Percentiles rank a stretch among this genome's conserved stretches.
These are phyloP conservation scores for Drosophila tanythrix DNA, from an alignment of 2,888 invertebrate genomes.

Conservation along the genomic window DNA sequence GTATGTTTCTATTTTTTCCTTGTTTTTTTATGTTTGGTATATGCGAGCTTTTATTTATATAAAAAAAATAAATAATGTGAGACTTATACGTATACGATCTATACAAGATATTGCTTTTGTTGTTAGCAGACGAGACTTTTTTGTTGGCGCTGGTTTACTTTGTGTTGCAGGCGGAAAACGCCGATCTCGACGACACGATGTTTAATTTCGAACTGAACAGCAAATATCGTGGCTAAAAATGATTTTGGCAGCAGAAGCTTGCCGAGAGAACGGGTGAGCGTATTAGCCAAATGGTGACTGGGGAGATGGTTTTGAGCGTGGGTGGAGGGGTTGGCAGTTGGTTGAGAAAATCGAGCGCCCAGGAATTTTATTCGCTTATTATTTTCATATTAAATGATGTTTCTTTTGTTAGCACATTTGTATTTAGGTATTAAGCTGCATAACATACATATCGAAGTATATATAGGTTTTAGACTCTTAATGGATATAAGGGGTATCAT, in stretches of 20 bases:
- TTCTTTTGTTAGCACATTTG: constrained; percentile 31
- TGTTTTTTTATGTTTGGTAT: constrained; percentile 49
- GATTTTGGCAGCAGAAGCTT: constrained; percentile 62
- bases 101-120: constrained; percentile 52
- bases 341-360: constrained; percentile 26
- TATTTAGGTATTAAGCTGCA: constrained; percentile 3
- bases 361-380: constrained; percentile 70
- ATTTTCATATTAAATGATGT: constrained; percentile 65
- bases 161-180: constrained; percentile 38
- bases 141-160: constrained; percentile 30
- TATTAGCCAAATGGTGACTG: constrained; percentile 14
- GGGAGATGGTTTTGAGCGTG: background rate
- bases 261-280: constrained; percentile 49
- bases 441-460: constrained; percentile 7
- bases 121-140: constrained; percentile 42
- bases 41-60: constrained; percentile 69
- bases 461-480: background rate
- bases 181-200: constrained; percentile 68
- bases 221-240: constrained; percentile 69
- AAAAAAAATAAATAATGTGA: constrained; percentile 42
- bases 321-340: background rate
- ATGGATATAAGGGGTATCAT: background rate
- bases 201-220: constrained; percentile 74
- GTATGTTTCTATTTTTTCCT: constrained; percentile 12
- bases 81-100: constrained; percentile 52